Evolutionary conservation across 2,888 invertebrate species (phyloP).

Genomic region (Morpho deidamia): DNA sequence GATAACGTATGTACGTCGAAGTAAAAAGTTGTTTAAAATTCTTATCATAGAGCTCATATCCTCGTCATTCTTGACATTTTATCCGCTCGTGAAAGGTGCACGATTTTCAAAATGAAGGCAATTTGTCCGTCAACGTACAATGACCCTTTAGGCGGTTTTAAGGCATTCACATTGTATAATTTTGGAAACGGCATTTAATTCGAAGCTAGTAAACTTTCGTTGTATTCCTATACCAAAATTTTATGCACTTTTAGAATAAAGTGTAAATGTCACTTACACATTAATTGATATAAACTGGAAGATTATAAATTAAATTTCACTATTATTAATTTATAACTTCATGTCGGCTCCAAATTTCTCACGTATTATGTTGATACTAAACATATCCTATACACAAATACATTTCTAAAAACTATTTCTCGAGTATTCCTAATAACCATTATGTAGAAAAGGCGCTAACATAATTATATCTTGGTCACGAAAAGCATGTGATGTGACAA

Average conservation of each 20-base stretch:
- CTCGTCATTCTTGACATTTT: constrained; percentile 27
- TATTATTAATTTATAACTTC: no score
- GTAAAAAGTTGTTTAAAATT: constrained; percentile 7
- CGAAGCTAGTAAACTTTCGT: no score
- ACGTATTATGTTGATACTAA: neutral
- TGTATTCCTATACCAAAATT: neutral
- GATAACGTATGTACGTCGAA: no score
- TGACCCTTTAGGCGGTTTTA: constrained; percentile 30
- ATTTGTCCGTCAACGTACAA: constrained; percentile 48
- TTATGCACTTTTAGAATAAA: neutral
- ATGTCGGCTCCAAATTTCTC: no score
- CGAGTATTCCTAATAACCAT: no score
- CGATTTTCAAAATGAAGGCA: constrained; percentile 52
- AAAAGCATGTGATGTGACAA: no score
- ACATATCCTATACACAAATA: neutral
- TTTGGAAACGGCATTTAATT: neutral
- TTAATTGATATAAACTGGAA: no score
- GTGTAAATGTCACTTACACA: no score
- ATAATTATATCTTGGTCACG: no score
- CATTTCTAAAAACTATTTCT: neutral
- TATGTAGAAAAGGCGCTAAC: no score
- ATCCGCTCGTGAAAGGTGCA: constrained; percentile 24
- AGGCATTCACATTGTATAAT: constrained; percentile 9
- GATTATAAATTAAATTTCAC: no score
- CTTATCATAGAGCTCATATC: constrained; percentile 17